phyloP scores from a whole-genome alignment of 2,113 vertebrate species.

The Myocastor coypus region DNA sequence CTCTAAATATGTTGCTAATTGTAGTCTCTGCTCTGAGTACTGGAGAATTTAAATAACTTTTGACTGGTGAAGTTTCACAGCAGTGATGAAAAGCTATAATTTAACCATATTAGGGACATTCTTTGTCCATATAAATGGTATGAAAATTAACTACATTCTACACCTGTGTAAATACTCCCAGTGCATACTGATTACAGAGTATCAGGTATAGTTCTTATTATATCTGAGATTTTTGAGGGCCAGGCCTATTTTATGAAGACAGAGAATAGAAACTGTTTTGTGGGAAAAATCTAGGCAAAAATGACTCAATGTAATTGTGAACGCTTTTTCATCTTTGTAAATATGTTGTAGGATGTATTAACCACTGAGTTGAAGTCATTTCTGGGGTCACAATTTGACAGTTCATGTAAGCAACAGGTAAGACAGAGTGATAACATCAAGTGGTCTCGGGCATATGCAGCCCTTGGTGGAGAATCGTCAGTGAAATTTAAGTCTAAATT shows the following conservation, averaged over 20 bases:
- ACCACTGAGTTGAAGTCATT: not conserved
- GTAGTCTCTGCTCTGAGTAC: constrained; percentile 51
- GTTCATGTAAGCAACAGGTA: not conserved
- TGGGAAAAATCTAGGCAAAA: not conserved
- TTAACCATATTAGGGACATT: constrained; percentile 35
- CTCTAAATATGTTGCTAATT: constrained; percentile 69
- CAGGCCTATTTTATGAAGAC: not conserved
- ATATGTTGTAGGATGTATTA: not conserved
- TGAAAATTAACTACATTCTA: not conserved
- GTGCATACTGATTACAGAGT: not conserved
- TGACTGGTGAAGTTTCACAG: constrained; percentile 14
- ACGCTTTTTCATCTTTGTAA: not conserved
- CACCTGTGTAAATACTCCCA: not conserved
- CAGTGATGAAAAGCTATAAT: constrained; percentile 28
- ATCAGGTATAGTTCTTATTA: not conserved
- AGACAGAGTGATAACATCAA: not conserved
- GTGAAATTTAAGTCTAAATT: not conserved
- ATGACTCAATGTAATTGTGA: not conserved
- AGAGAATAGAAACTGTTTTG: not conserved
- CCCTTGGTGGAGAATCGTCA: not conserved
- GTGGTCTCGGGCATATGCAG: not conserved
- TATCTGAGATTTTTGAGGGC: not conserved
- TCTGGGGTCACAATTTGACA: not conserved
- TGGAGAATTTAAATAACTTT: constrained; percentile 60
- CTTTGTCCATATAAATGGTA: not conserved